Base-by-base conservation (phyloP, 2,888 invertebrate species). In the Mycalesis mineus region DNA sequence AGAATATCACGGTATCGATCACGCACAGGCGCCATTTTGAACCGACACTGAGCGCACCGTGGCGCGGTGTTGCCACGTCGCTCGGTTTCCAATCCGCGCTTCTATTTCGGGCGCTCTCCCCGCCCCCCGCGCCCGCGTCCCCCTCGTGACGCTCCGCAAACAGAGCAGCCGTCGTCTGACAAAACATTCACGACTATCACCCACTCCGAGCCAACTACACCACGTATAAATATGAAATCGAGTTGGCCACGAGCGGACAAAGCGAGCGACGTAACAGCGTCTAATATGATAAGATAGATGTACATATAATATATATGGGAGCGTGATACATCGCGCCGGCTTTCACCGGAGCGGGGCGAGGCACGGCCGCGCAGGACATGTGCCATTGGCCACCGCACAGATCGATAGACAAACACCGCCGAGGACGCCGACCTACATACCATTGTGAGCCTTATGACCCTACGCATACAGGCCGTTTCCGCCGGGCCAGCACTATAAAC, bases 361-460 rank as follows among this genome's bases (percentile, higher is more conserved):
- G 85, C 81, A 78, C 80, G 78, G 90, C 87, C 82, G 84, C 85
- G 91, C 87, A 85, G 88, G 89, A 89, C 91, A 91, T 91, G 90
- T 91, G 88, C 88, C 82, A 92, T 92, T 92, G 92, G 92, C 84
- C 86, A 84, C 82, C 82, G 81, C 82, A 72, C 77, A 88, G 91
- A 92, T 92, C 92, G 92, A 92, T 92, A 91, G 91, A 83, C 88
- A 90, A 91, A 91, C 87, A 88, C 80, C 84, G 79, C 72, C 81
- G 90, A 90, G 89, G 91, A 85, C 88, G 78, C 81, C 88, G 87
- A 86, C 85, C 86, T 78, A 80, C 80, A 81, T 74, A 77, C 78
- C 75, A 88, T 81, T 82, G 72, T 81, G 80, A 74, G 70, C 84
- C 80, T 84, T 91, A 85, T 70, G 48, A 53, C 64, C 61, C 58